A percentile compares a stretch with the other conserved stretches of the same genome.
phyloP scores from a whole-genome alignment of 2,888 invertebrate genomes.

The Baccha elongata region DNA sequence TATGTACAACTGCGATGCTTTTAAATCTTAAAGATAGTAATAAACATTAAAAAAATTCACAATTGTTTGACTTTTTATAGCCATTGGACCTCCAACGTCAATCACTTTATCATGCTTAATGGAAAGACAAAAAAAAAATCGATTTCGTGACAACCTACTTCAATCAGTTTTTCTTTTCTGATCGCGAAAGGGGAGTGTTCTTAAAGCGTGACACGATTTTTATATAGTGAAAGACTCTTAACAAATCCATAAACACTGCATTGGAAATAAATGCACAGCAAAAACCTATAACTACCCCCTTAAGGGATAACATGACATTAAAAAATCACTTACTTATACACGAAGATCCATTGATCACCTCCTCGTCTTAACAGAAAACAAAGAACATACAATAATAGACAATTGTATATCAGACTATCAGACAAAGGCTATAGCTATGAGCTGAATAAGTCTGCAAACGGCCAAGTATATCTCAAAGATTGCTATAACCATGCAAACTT shows the following conservation, averaged over 20 bases:
- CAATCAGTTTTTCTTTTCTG: neutral
- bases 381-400: constrained; percentile 4
- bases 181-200: constrained; percentile 42
- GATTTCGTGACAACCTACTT: constrained; percentile 41
- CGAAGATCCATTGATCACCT: constrained; percentile 56
- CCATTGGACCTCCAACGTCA: constrained; percentile 23
- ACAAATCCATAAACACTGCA: constrained; percentile 13
- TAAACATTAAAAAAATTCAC: no score
- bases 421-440: neutral
- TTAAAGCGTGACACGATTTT: constrained; percentile 34
- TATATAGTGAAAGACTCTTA: constrained; percentile 21
- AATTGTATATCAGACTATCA: neutral
- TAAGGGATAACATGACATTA: constrained; percentile 74
- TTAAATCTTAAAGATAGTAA: no score
- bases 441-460: constrained; percentile 3
- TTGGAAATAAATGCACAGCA: constrained; percentile 13
- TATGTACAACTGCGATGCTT: no score
- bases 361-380: constrained; percentile 1
- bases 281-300: constrained; percentile 63
- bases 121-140: constrained; percentile 13
- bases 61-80: neutral
- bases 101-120: constrained; percentile 35
- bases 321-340: constrained; percentile 74
- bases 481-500: neutral
- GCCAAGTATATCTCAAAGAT: constrained; percentile 7